Conservation (phyloP, 2,797 vertebrate species). For the Odontamblyopus lacepedii region DNA sequence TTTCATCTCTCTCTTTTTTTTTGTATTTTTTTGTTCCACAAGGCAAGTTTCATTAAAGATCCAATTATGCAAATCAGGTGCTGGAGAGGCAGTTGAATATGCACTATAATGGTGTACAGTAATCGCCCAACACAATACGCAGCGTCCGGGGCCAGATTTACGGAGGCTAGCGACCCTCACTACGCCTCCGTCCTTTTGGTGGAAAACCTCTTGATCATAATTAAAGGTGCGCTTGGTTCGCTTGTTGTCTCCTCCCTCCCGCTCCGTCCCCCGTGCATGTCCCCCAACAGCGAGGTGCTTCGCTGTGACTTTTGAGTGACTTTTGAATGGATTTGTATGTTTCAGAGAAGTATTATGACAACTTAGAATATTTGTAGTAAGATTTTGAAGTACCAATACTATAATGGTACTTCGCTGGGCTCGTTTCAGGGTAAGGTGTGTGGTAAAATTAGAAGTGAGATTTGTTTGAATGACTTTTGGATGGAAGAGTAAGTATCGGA, state of each 20-base stretch:
- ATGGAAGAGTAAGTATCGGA: no score
- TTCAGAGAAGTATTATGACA: no score
- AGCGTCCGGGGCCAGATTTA: constrained; percentile 88
- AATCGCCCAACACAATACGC: constrained; percentile 88
- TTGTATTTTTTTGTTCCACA: constrained; percentile 80
- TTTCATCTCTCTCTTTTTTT: constrained; percentile 43
- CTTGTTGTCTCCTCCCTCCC: constrained; percentile 18
- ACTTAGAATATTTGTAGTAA: no score
- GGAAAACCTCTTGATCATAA: constrained; percentile 93
- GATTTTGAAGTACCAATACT: no score
- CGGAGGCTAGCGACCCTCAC: constrained; percentile 87
- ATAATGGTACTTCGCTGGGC: no score
- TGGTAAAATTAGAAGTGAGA: constrained; percentile 20
- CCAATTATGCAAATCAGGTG: constrained; percentile 95
- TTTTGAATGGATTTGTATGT: no score
- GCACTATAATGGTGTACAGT: constrained; percentile 87
- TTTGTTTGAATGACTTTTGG: neutral
- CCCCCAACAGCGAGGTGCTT: constrained; percentile 51
- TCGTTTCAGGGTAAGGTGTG: constrained; percentile 6
- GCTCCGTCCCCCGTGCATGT: constrained; percentile 19
- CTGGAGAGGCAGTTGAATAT: constrained; percentile 88
- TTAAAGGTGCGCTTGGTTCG: constrained; percentile 86
- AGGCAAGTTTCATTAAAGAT: constrained; percentile 93
- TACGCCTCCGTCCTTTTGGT: constrained; percentile 86
- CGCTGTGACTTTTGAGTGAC: neutral